Conservation (phyloP, 1,140 invertebrate species). For the Zophobas atratus region DNA sequence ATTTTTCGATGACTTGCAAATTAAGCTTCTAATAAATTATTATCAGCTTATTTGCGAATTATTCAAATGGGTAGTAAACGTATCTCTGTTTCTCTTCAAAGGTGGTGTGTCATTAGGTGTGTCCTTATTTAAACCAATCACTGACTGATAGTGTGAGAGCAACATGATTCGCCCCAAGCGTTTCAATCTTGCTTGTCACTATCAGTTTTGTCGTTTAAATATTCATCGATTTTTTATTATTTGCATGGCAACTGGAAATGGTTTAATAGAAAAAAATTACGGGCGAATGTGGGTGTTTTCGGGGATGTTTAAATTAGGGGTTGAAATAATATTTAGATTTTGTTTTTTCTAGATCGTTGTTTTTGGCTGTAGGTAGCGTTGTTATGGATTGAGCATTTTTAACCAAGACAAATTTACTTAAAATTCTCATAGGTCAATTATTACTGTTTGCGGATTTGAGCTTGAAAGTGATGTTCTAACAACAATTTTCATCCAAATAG, state of each 20-base stretch:
- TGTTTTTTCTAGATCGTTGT: too few species aligned
- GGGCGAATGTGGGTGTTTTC: not conserved
- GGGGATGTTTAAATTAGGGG: not conserved
- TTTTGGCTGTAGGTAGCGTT: too few species aligned
- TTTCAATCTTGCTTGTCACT: constrained; percentile 20
- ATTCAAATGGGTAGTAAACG: constrained; percentile 18
- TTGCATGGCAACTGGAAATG: not conserved
- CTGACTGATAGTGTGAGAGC: constrained; percentile 2
- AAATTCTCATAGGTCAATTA: too few species aligned
- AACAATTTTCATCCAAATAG: too few species aligned
- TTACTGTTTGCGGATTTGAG: too few species aligned
- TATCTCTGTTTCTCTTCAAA: constrained; percentile 1
- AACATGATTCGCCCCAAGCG: constrained; percentile 1
- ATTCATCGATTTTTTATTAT: constrained; percentile 12
- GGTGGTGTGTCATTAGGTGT: constrained; percentile 30
- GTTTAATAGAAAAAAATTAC: not conserved
- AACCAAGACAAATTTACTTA: too few species aligned
- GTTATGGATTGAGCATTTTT: too few species aligned
- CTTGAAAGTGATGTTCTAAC: too few species aligned
- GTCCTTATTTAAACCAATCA: not conserved
- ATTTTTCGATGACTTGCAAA: constrained; percentile 28
- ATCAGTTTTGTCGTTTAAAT: not conserved
- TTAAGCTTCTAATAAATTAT: constrained; percentile 24
- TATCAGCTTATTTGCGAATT: not conserved
- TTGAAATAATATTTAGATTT: too few species aligned